Percentiles rank a stretch among this genome's conserved stretches.
phyloP scores from a whole-genome alignment of 1,140 invertebrate genomes.

The Parasteatoda tepidariorum region DNA sequence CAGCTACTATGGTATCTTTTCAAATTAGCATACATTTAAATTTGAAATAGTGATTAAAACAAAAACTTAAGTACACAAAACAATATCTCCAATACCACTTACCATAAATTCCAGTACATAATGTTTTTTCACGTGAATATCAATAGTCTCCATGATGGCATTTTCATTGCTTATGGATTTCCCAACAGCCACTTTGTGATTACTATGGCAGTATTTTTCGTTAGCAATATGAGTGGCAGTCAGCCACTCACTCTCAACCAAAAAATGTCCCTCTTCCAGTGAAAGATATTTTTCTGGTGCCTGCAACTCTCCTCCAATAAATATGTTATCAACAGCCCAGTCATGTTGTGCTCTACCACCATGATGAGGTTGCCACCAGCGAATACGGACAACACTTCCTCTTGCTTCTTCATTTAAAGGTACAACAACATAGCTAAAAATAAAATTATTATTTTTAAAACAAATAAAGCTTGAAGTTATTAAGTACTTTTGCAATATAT shows the following conservation, averaged over 20 bases:
- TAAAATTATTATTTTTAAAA: slow-evolving; percentile 27
- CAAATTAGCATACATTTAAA: too few relatives aligned
- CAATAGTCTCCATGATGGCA: slow-evolving; percentile 62
- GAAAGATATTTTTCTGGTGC: slow-evolving; percentile 40
- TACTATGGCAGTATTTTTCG: slow-evolving; percentile 36
- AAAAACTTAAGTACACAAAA: too few relatives aligned
- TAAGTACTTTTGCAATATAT: too few relatives aligned
- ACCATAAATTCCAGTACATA: slow-evolving; percentile 58
- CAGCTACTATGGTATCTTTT: too few relatives aligned
- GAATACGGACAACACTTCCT: slow-evolving; percentile 66
- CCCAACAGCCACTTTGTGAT: slow-evolving; percentile 28
- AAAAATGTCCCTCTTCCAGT: slow-evolving; percentile 39
- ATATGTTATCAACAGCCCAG: slow-evolving; percentile 70
- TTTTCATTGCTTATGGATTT: slow-evolving; percentile 56
- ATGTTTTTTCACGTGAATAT: slow-evolving; percentile 51
- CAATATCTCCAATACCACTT: too few relatives aligned
- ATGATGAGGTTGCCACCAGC: slow-evolving; percentile 69
- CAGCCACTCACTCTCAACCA: slow-evolving; percentile 33
- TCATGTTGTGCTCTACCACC: slow-evolving; percentile 65
- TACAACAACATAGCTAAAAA: slow-evolving; percentile 64
- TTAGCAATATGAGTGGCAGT: slow-evolving; percentile 35
- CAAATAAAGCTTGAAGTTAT: not conserved
- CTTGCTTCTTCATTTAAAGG: slow-evolving; percentile 66
- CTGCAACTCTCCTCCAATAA: slow-evolving; percentile 67
- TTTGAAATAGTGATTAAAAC: too few relatives aligned